Percentiles rank a stretch among this genome's conserved stretches.
Conservation (phyloP, 2,888 invertebrate genomes). For the Keiferia lycopersicella region DNA sequence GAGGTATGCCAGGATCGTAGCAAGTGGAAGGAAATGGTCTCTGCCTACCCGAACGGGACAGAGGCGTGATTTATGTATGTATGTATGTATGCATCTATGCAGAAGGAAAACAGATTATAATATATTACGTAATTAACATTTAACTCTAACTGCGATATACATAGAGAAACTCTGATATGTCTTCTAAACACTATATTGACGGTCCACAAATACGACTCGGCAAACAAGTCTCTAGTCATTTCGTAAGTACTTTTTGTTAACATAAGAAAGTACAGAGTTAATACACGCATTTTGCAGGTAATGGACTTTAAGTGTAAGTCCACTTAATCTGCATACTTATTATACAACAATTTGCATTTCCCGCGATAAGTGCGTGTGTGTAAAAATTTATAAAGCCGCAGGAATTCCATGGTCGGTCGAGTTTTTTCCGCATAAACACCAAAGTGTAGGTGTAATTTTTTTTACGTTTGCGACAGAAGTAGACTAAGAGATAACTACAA, state of each 20-base stretch:
- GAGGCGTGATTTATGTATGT: too few relatives aligned
- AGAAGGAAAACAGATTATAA: too few relatives aligned
- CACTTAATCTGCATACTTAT: constrained; percentile 25
- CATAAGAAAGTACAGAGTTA: neutral
- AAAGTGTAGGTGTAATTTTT: neutral
- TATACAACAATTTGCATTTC: constrained; percentile 25
- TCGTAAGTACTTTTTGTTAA: neutral
- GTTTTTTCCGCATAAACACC: constrained; percentile 7
- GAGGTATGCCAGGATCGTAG: too few relatives aligned
- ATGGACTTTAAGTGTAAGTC: constrained; percentile 19
- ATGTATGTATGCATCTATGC: too few relatives aligned
- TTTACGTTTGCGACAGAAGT: neutral
- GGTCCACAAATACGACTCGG: too few relatives aligned
- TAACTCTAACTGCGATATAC: too few relatives aligned
- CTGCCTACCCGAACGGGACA: too few relatives aligned
- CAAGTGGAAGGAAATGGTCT: too few relatives aligned
- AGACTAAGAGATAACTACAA: neutral
- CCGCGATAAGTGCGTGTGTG: constrained; percentile 24
- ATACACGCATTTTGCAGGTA: constrained; percentile 22
- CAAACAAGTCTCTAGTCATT: too few relatives aligned
- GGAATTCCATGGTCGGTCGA: neutral
- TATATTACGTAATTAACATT: too few relatives aligned
- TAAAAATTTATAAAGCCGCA: constrained; percentile 12
- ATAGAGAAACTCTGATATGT: too few relatives aligned
- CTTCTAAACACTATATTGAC: too few relatives aligned